phyloP scores from a whole-genome alignment of 2,113 vertebrate species.

The Cettia cetti region DNA sequence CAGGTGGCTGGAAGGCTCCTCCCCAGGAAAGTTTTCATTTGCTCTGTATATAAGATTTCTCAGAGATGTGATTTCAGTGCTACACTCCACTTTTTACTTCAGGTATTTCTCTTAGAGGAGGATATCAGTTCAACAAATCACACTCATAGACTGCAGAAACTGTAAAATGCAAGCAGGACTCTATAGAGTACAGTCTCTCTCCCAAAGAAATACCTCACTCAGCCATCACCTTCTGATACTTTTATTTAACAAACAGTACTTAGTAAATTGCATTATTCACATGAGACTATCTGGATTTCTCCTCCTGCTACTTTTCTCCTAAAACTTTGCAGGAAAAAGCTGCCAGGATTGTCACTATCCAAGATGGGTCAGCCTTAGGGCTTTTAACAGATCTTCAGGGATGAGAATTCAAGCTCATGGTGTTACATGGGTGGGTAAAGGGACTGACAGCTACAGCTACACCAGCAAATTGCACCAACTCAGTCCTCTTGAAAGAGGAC shows the following conservation, averaged over 20 bases:
- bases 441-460: fast-evolving
- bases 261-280: neutral
- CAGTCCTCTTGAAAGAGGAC: neutral
- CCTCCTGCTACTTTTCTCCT: neutral
- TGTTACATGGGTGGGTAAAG: neutral
- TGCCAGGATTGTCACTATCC: neutral
- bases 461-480: neutral
- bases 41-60: neutral
- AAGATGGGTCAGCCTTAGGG: neutral
- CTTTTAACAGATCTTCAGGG: neutral
- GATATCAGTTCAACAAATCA: neutral
- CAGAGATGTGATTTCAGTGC: neutral
- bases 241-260: neutral
- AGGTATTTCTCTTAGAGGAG: neutral
- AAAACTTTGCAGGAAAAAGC: neutral
- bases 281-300: neutral
- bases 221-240: neutral
- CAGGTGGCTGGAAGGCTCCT: neutral
- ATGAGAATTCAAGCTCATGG: neutral
- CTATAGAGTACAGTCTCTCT: neutral
- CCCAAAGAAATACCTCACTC: neutral
- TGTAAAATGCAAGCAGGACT: neutral
- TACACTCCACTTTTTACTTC: neutral
- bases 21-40: neutral
- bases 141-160: neutral